Conservation (phyloP, 2,888 invertebrate species). For the Diarsia mendica region DNA sequence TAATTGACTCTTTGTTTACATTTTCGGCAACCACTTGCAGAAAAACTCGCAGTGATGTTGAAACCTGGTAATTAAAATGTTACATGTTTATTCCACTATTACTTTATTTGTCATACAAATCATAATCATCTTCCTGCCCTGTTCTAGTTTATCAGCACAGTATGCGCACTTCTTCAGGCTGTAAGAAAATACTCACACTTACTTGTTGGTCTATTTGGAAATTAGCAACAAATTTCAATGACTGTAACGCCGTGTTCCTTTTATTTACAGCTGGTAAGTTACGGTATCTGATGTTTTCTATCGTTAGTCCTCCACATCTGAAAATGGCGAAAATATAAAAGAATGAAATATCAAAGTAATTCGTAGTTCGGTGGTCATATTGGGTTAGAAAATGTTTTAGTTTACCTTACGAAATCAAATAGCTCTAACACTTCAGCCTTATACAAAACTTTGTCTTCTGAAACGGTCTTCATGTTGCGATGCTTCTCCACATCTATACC, state of each 20-base stretch:
- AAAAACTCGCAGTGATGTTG: conserved; percentile 61
- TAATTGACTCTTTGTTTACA: conserved; percentile 59
- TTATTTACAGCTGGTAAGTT: conserved; percentile 47
- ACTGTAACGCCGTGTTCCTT: conserved; percentile 44
- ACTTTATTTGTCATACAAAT: neutral
- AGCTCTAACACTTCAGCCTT: conserved; percentile 44
- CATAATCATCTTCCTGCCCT: neutral
- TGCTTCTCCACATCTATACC: conserved; percentile 65
- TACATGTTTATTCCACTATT: neutral
- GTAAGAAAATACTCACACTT: conserved; percentile 43
- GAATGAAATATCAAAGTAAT: neutral
- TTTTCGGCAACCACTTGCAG: conserved; percentile 73
- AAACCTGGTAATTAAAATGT: conserved; percentile 50
- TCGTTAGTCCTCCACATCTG: conserved; percentile 71
- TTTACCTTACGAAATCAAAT: conserved; percentile 49
- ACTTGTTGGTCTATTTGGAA: conserved; percentile 57
- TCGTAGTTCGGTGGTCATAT: neutral
- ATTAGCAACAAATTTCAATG: conserved; percentile 59
- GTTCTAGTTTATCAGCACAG: neutral
- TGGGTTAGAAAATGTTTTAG: neutral
- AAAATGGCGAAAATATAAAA: conserved; percentile 15
- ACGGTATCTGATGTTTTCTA: conserved; percentile 64
- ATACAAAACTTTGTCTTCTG: conserved; percentile 18
- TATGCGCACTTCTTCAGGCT: neutral
- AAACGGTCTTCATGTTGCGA: neutral